Percentiles rank a stretch among this genome's conserved stretches.
Evolutionary conservation across 2,797 vertebrate species (phyloP).

Genomic region (Melanotaenia trifasciata): DNA sequence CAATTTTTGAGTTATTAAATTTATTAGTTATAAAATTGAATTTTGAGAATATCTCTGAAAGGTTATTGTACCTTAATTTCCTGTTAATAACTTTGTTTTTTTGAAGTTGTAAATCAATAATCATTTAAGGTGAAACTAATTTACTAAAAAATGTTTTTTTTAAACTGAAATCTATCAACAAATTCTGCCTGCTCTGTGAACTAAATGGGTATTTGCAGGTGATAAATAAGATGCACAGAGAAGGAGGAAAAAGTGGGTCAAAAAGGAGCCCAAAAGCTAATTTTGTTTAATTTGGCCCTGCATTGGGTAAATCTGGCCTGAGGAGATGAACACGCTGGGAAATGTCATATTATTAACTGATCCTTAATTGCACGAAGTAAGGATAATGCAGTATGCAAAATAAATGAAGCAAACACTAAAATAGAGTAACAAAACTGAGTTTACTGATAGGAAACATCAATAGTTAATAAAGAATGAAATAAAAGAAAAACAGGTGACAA

Average conservation of each 20-base stretch:
- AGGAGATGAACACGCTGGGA: slow-evolving; percentile 41
- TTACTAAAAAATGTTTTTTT: too few relatives aligned
- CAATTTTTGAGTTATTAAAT: background rate
- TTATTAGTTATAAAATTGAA: too few relatives aligned
- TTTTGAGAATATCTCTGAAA: background rate
- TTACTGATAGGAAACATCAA: background rate
- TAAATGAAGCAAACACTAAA: slow-evolving; percentile 28
- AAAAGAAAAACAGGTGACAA: background rate
- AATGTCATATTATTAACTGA: slow-evolving; percentile 50
- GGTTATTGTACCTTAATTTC: background rate
- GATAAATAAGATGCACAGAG: slow-evolving; percentile 14
- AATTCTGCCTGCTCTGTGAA: background rate
- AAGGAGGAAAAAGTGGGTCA: slow-evolving; percentile 29
- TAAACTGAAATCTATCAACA: background rate
- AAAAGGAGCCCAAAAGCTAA: slow-evolving; percentile 26
- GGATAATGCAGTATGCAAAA: slow-evolving; percentile 25
- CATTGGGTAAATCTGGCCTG: slow-evolving; percentile 22
- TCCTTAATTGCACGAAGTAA: slow-evolving; percentile 31
- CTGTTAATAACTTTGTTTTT: background rate
- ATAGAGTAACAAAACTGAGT: slow-evolving; percentile 3
- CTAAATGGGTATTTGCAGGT: slow-evolving; percentile 16
- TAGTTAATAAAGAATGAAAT: slow-evolving; percentile 5
- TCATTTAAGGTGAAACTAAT: too few relatives aligned
- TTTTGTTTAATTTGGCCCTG: slow-evolving; percentile 21
- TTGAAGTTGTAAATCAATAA: too few relatives aligned